Evolutionary conservation across 2,888 invertebrate species (phyloP).

Genomic region (Drosophila phalerata): DNA sequence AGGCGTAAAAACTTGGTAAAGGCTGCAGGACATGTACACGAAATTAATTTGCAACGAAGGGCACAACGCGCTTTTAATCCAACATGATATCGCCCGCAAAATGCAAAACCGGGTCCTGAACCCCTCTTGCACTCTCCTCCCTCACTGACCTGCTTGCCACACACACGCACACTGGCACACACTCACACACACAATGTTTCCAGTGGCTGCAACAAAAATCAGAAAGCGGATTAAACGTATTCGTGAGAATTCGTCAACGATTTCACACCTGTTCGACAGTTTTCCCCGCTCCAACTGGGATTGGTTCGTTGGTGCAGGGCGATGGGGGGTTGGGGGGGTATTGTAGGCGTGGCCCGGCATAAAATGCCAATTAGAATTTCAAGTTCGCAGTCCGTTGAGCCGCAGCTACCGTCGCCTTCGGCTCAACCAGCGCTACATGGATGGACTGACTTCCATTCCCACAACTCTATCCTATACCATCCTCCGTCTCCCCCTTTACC

Average conservation of each 20-base stretch:
- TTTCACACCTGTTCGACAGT: slow-evolving; percentile 79
- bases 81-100: slow-evolving; percentile 78
- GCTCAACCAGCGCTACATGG: slow-evolving; percentile 6
- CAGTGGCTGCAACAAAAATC: slow-evolving; percentile 70
- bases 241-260: slow-evolving; percentile 84
- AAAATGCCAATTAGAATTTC: slow-evolving; percentile 78
- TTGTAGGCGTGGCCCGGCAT: slow-evolving; percentile 60
- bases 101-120: slow-evolving; percentile 58
- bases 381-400: slow-evolving; percentile 61
- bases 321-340: not conserved
- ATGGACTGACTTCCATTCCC: not conserved
- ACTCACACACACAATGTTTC: slow-evolving; percentile 8
- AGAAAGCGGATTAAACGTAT: slow-evolving; percentile 83
- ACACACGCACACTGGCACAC: not conserved
- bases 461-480: not conserved
- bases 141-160: not conserved
- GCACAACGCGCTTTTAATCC: slow-evolving; percentile 68
- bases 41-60: slow-evolving; percentile 75
- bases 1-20: slow-evolving; percentile 58
- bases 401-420: slow-evolving; percentile 19
- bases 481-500: not conserved
- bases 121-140: not conserved
- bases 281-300: not conserved
- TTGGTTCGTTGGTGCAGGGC: not conserved
- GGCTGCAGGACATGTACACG: slow-evolving; percentile 79